Conservation (phyloP, 2,113 vertebrate genomes). For the human (Homo sapiens) region DNA sequence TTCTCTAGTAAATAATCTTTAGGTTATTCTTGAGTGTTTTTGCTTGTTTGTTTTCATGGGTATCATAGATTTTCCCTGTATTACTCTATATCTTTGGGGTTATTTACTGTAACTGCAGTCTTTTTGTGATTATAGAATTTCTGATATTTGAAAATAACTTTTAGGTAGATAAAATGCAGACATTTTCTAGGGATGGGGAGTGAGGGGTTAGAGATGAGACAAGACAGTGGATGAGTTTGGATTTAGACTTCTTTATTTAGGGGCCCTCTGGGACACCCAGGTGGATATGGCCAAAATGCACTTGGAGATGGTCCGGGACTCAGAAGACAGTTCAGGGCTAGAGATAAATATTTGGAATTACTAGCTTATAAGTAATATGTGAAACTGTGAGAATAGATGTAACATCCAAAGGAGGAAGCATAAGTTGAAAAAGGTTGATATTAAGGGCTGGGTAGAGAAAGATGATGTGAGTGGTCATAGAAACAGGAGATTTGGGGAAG, state of each 20-base stretch:
- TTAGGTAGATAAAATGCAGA: constrained; percentile 22
- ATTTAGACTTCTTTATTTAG: constrained; percentile 11
- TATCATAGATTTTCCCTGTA: not conserved
- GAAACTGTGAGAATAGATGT: not conserved
- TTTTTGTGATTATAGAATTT: constrained; percentile 38
- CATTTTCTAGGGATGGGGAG: not conserved
- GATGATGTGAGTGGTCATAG: not conserved
- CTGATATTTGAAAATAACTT: constrained; percentile 11
- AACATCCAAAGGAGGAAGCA: not conserved
- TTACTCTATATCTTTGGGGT: not conserved
- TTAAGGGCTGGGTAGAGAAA: not conserved
- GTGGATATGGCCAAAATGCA: not conserved
- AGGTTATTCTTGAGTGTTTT: not conserved
- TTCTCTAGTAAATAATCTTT: constrained; percentile 2
- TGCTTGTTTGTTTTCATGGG: not conserved
- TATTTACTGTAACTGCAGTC: not conserved
- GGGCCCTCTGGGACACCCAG: not conserved
- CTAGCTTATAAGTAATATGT: not conserved
- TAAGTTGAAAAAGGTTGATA: not conserved
- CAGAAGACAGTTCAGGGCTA: not conserved
- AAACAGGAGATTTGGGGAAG: not conserved
- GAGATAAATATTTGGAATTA: not conserved
- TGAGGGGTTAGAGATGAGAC: not conserved
- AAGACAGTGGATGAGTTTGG: not conserved
- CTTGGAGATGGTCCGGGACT: constrained; percentile 1